Evolutionary conservation across 2,888 invertebrate species (phyloP).

Genomic region (Hecatera dysodea): DNA sequence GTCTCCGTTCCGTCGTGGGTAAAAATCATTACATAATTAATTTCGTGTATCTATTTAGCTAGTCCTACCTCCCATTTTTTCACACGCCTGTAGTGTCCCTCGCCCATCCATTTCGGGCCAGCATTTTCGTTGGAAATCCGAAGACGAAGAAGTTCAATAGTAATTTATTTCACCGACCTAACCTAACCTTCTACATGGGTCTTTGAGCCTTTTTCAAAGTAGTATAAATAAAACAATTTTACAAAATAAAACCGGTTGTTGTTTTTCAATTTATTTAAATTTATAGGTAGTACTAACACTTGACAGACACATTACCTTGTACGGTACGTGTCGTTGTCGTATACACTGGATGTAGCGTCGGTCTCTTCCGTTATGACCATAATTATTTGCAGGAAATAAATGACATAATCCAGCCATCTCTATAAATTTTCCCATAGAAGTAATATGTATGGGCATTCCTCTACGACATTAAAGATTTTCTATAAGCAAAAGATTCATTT

Average conservation of each 20-base stretch:
- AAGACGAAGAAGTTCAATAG: neutral
- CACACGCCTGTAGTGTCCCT: no score
- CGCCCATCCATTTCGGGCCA: neutral
- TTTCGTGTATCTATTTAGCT: no score
- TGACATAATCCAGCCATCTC: constrained; percentile 41
- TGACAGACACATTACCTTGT: constrained; percentile 15
- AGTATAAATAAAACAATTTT: neutral
- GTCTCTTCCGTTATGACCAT: constrained; percentile 82
- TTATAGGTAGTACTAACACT: constrained; percentile 3
- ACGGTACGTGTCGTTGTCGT: neutral
- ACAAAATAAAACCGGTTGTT: neutral
- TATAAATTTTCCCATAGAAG: constrained; percentile 18
- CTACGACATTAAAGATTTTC: neutral
- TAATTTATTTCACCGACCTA: no score
- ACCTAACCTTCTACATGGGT: no score
- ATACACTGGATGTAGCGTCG: constrained; percentile 26
- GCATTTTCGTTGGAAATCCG: neutral
- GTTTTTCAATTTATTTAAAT: neutral
- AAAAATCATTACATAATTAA: no score
- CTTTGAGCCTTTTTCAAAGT: no score
- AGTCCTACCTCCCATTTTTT: no score
- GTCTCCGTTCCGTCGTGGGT: no score
- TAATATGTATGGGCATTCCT: neutral
- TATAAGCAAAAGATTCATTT: neutral
- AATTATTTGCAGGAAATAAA: constrained; percentile 76